Conservation (phyloP, 2,888 invertebrate genomes). For the Latrodectus hesperus region DNA sequence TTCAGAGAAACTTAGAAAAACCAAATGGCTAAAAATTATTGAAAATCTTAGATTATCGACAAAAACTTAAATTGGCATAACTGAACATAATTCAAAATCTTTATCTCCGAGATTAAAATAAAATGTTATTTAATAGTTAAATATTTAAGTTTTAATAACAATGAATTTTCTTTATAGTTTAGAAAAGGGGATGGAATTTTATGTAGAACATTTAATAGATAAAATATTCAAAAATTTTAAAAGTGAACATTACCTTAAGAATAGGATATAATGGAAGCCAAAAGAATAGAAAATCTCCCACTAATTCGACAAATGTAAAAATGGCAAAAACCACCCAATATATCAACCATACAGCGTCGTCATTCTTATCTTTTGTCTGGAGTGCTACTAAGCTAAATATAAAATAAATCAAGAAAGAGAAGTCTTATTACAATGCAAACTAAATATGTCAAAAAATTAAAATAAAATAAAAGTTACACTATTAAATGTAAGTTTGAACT, state of each 20-base stretch:
- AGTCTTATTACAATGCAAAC: neutral
- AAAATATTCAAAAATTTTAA: neutral
- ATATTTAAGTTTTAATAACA: too few species aligned
- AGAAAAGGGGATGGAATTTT: too few species aligned
- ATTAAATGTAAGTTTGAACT: neutral
- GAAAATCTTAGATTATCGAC: too few species aligned
- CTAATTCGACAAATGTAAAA: conserved; percentile 94
- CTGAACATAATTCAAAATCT: too few species aligned
- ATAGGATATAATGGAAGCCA: conserved; percentile 72
- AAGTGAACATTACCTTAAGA: conserved; percentile 58
- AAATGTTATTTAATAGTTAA: too few species aligned
- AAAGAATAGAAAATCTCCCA: conserved; percentile 86
- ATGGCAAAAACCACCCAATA: conserved; percentile 98
- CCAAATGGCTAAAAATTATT: too few species aligned
- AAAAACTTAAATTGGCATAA: too few species aligned
- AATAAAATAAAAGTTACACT: neutral
- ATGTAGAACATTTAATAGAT: too few species aligned
- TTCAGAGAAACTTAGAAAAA: too few species aligned
- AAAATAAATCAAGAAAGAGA: neutral
- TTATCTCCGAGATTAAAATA: too few species aligned
- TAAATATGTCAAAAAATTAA: neutral
- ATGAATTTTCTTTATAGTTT: too few species aligned
- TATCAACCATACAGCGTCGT: conserved; percentile 97
- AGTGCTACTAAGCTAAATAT: conserved; percentile 77
- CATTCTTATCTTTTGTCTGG: conserved; percentile 77